Conservation (phyloP, 2,888 invertebrate species). For the Thera obeliscata region DNA sequence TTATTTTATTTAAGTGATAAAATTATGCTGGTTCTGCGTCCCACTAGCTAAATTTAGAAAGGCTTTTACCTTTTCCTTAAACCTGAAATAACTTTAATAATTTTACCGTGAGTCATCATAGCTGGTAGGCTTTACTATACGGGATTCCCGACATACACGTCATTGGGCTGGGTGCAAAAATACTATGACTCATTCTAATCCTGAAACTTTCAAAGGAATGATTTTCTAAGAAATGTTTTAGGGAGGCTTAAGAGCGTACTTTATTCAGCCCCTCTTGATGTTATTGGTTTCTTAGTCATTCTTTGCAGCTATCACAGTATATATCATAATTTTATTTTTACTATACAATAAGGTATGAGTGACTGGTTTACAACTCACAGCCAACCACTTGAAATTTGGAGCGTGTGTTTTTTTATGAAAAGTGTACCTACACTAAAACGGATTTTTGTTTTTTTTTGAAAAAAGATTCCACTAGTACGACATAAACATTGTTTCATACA, state of each 20-base stretch:
- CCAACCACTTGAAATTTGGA: too few relatives aligned
- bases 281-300: slow-evolving; percentile 18
- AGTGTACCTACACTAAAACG: too few relatives aligned
- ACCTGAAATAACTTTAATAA: slow-evolving; percentile 14
- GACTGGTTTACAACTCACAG: too few relatives aligned
- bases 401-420: too few relatives aligned
- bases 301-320: background rate
- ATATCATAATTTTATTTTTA: background rate
- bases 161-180: slow-evolving; percentile 30
- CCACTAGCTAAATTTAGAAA: background rate
- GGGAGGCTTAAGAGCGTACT: background rate
- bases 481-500: too few relatives aligned
- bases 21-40: too few relatives aligned
- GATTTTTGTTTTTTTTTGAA: too few relatives aligned
- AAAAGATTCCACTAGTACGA: too few relatives aligned
- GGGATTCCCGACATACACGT: slow-evolving; percentile 41
- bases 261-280: slow-evolving; percentile 10
- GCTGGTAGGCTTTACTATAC: slow-evolving; percentile 13
- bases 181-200: slow-evolving; percentile 36
- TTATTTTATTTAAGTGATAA: too few relatives aligned
- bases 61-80: background rate
- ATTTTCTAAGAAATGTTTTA: slow-evolving; percentile 25
- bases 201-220: slow-evolving; percentile 21
- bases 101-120: slow-evolving; percentile 38
- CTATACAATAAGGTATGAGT: background rate